Conservation (phyloP, 2,888 invertebrate species). For the Ophion obscuratus region DNA sequence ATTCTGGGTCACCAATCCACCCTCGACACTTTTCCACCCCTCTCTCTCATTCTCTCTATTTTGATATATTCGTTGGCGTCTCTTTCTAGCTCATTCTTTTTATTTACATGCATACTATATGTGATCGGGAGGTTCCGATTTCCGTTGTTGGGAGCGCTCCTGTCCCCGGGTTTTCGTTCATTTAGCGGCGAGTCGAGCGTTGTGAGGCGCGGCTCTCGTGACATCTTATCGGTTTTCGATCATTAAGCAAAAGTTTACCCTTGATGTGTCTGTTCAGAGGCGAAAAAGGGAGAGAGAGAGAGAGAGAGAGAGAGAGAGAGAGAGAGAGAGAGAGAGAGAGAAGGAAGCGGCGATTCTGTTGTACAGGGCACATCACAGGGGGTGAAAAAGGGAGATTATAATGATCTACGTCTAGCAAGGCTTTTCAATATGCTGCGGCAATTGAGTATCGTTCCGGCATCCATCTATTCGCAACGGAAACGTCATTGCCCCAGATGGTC, state of each 20-base stretch:
- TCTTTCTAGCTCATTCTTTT: neutral
- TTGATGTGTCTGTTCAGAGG: neutral
- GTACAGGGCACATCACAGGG: neutral
- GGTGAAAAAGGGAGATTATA: neutral
- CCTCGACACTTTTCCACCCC: too few relatives aligned
- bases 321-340: neutral
- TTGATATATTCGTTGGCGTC: neutral
- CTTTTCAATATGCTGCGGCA: conserved; percentile 13
- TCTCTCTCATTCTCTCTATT: neutral
- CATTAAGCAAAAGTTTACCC: conserved; percentile 29
- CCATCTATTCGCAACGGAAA: neutral
- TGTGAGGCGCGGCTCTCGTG: conserved; percentile 21
- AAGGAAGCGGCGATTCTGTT: conserved; percentile 1
- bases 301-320: neutral
- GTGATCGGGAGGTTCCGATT: conserved; percentile 25
- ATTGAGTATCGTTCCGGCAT: conserved; percentile 15
- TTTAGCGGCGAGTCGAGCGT: conserved; percentile 29
- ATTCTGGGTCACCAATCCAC: neutral
- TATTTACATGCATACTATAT: neutral
- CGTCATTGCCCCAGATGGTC: neutral
- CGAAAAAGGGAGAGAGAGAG: neutral
- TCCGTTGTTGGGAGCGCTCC: conserved; percentile 16
- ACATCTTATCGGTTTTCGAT: conserved; percentile 47
- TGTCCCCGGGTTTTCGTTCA: conserved; percentile 23
- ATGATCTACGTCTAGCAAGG: conserved; percentile 5